phyloP scores from a whole-genome alignment of 64 coral and sea anemone genomes.

The Actinia tenebrosa region DNA sequence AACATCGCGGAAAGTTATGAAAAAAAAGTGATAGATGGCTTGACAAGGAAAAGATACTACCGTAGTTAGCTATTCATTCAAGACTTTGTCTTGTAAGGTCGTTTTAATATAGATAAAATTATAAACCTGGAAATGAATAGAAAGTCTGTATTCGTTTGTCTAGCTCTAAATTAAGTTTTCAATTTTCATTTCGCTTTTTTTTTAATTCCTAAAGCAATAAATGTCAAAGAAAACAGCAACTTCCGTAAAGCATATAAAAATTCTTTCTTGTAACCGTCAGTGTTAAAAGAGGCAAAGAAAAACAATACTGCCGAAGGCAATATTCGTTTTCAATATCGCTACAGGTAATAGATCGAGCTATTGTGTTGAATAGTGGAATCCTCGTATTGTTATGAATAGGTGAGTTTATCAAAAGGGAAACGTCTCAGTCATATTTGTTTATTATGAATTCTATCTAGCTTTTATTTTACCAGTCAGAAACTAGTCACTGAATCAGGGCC shows the following conservation, averaged over 20 bases:
- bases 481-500: not conserved
- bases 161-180: not conserved
- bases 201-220: constrained; percentile 9
- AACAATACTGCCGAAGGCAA: not conserved
- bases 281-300: not conserved
- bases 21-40: not conserved
- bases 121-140: not conserved
- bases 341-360: not conserved
- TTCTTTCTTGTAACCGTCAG: not conserved
- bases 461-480: not conserved
- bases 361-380: not conserved
- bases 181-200: not conserved
- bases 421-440: not conserved
- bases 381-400: not conserved
- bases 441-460: not conserved
- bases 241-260: not conserved
- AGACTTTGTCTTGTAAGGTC: not conserved
- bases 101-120: not conserved
- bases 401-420: constrained; percentile 5
- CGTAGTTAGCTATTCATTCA: constrained; percentile 9
- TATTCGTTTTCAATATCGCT: not conserved
- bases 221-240: not conserved
- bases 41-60: constrained; percentile 3
- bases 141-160: not conserved
- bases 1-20: constrained; percentile 20